These are phyloP conservation scores for Lates calcarifer DNA, from an alignment of 2,113 vertebrate genomes.

Conservation along the genomic window DNA sequence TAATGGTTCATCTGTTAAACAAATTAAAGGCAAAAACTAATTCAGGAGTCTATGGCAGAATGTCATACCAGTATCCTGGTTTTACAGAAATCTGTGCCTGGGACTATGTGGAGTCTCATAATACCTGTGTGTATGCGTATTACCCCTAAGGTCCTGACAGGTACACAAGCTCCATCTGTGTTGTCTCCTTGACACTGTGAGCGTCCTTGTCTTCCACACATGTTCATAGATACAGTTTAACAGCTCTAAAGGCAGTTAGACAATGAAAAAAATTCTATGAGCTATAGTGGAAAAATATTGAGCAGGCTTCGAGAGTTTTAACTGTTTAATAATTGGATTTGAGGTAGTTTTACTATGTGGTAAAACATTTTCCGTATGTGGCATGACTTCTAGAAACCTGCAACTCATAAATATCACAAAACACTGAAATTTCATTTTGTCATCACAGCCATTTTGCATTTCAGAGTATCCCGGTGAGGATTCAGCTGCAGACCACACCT, in stretches of 20 bases:
- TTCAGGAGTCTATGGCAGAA: background rate
- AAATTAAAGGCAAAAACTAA: slow-evolving; percentile 38
- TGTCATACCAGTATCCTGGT: background rate
- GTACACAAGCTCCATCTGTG: slow-evolving; percentile 21
- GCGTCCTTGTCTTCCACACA: slow-evolving; percentile 21
- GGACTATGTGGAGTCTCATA: slow-evolving; percentile 12
- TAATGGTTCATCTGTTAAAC: slow-evolving; percentile 49
- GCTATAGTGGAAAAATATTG: background rate
- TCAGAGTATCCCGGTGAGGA: slow-evolving; percentile 34
- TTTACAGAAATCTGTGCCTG: slow-evolving; percentile 23
- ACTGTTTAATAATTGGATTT: slow-evolving; percentile 13
- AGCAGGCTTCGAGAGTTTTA: background rate
- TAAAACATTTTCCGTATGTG: slow-evolving; percentile 2
- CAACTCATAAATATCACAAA: slow-evolving; percentile 21
- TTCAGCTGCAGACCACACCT: slow-evolving; percentile 64
- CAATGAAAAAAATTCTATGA: background rate
- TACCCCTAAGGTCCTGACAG: slow-evolving; percentile 3
- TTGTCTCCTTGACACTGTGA: slow-evolving; percentile 11
- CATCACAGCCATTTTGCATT: slow-evolving; percentile 38
- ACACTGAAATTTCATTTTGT: slow-evolving; percentile 27
- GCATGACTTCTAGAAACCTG: slow-evolving; percentile 1
- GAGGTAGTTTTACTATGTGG: slow-evolving; percentile 10
- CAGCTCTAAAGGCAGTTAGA: slow-evolving; percentile 3
- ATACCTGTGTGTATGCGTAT: slow-evolving; percentile 6
- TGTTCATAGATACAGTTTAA: slow-evolving; percentile 17